Evolutionary conservation across 1,140 invertebrate genomes (phyloP), one percentile per base, ranked within the genome.

Genomic region (Drosophila triauraria): DNA sequence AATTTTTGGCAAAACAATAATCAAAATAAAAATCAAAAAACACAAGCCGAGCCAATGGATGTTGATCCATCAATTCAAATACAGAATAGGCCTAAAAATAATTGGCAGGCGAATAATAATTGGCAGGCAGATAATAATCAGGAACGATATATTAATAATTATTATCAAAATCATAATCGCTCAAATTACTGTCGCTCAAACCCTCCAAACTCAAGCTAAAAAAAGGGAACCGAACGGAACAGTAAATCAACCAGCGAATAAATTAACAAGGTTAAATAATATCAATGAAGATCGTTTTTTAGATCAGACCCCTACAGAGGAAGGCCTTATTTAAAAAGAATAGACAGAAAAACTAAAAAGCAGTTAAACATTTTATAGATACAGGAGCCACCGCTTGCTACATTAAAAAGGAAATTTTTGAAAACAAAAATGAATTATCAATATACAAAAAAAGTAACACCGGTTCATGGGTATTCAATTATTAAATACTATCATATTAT

Each of bases 71-170:
- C 43, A 17, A 32, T 35, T 25, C 27, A 47, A 59, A 8, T 27
- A 7, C 54, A 57, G 2, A 57, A 57, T 43, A 56, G 15, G 23
- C 53, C 35, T 3, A 40, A 20, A 23, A 23, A 57, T n/a, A 57
- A 43, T 27, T 9, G 13, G 38, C 38, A 40, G 13, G 4, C 38
- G 12, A 51, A 51, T 30, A 51, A 51, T 27, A 51, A 30, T 50
- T 50, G 40, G 40, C 54, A 46, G 42, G 10, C 27, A 46, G 46
- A 59, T 46, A 32, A 20, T 20, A 59, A 59, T 46, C n/a, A 15
- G 43, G 38, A 5, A 15, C 43, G 54, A 27, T 43, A 57, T 43
- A 57, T 27, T 43, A 42, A 57, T 57, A 57, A 57, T 17, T 57
- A 58, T 44, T 30, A 44, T 30, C 40, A 30, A 58, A 43, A 56